These are phyloP conservation scores for Clivina fossor DNA, from an alignment of 2,888 invertebrate genomes.

Conservation along the genomic window DNA sequence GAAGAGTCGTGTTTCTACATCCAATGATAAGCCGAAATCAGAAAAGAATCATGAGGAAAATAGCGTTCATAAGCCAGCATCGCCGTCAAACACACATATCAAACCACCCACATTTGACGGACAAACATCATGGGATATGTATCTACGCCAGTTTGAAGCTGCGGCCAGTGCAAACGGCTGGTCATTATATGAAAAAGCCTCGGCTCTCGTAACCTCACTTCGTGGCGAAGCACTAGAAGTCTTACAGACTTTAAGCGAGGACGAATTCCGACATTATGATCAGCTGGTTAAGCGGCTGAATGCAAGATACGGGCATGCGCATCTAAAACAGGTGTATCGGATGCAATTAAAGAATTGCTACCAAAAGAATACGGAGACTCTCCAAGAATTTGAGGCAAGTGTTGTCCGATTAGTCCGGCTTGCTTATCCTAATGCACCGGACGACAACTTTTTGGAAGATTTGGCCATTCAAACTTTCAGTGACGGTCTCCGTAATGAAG, in stretches of 20 bases:
- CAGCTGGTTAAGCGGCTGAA: slow-evolving; percentile 7
- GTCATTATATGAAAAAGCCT: not conserved
- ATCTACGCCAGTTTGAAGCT: not conserved
- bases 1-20: too few relatives aligned
- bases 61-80: too few relatives aligned
- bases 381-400: slow-evolving; percentile 20
- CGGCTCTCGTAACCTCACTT: not conserved
- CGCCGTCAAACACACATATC: too few relatives aligned
- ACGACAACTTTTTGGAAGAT: slow-evolving; percentile 12
- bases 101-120: not conserved
- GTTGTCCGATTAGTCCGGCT: slow-evolving; percentile 20
- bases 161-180: not conserved
- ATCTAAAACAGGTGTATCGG: slow-evolving; percentile 17
- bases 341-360: slow-evolving; percentile 4
- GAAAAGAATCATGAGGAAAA: too few relatives aligned
- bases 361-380: not conserved
- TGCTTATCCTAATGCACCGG: slow-evolving; percentile 21
- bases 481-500: not conserved
- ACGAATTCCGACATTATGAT: not conserved
- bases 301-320: slow-evolving; percentile 5
- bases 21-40: too few relatives aligned
- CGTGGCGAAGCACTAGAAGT: not conserved
- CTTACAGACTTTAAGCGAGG: not conserved
- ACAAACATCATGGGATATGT: not conserved
- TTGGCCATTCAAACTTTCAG: slow-evolving; percentile 8